Base-by-base conservation (phyloP, 1,140 invertebrate species). In the Drosophila tristis region DNA sequence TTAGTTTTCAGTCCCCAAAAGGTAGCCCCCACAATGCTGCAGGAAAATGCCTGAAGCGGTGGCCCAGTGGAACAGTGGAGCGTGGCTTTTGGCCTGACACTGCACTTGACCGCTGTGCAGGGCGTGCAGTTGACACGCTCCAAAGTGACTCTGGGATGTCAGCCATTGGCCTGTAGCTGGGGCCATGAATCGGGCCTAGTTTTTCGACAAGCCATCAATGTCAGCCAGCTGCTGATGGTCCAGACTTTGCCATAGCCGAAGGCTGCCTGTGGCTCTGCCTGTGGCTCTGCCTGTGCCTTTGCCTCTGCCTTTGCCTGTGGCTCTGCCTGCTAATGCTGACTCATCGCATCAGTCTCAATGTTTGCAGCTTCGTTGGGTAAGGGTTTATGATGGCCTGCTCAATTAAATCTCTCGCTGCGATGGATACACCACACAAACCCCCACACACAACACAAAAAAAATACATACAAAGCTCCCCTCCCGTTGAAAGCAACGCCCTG, bases 371-470 rank as follows among this genome's bases (percentile, higher is more conserved):
- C 66, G 78, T 66, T 75, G 68, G 50, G 51, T 61, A 63, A 63
- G 62, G 70, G 50, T 74, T 90, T 79, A 82, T 90, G 87, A 76
- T 82, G 57, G 71, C 70, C 73, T 71, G 78, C 79, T 90, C 90
- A 91, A 87, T 90, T 91, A 90, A 90, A 82, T 86, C 80, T 81
- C 78, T 65, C 71, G 59, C 26, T 31, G 54, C 39, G 35, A 58
- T 66, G 51, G 56, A 51, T 20, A 35, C 26, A 2, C 25, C 23
- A 23, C 13, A 35, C 8, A 35, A 35, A 4, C 49, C 55, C 29
- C 20, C 20, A 1, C 20, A 20, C 20, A 20, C 20, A 20, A 2
- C 20, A 20, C 20, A 61, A 56, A 64, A 66, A 72, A 70, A 64
- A 29, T 6, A 23, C 20, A 43, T n/a, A 48, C 53, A 29, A 4